phyloP scores from a whole-genome alignment of 2,113 vertebrate species.

The Hipposideros armiger region DNA sequence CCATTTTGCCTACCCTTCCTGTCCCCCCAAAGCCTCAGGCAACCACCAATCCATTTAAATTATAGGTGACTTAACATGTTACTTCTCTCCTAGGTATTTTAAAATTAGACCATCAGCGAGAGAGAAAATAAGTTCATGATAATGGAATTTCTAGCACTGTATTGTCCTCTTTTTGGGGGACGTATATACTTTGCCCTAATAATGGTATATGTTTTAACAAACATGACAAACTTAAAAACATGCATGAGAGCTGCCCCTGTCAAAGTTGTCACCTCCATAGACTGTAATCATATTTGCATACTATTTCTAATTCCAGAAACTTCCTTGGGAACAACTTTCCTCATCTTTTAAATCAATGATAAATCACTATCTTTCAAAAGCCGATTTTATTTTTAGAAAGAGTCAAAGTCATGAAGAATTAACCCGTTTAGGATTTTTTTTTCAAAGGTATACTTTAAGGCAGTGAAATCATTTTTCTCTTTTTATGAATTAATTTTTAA shows the following conservation, averaged over 20 bases:
- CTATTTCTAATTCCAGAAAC: slow-evolving; percentile 23
- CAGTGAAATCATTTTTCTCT: background rate
- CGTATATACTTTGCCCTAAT: background rate
- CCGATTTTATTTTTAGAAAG: slow-evolving; percentile 55
- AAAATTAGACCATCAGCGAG: background rate
- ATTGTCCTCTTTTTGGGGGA: background rate
- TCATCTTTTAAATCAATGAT: background rate
- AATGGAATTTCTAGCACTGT: background rate
- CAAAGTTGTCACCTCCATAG: background rate
- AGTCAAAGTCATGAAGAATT: background rate
- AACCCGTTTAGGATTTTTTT: background rate
- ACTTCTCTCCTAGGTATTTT: background rate
- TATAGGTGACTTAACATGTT: background rate
- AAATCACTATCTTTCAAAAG: background rate
- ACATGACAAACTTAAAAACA: background rate
- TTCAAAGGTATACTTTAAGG: background rate
- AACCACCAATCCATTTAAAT: background rate
- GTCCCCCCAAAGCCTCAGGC: too few relatives aligned
- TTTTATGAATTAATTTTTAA: background rate
- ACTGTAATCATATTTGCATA: background rate
- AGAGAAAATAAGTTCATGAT: background rate
- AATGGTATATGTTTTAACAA: background rate
- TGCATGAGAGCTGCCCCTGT: background rate
- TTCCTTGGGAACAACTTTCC: background rate
- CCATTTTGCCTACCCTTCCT: background rate